Evolutionary conservation across 2,888 invertebrate species (phyloP), one percentile per base, ranked within the genome.

Genomic region (Xylocampa areola): DNA sequence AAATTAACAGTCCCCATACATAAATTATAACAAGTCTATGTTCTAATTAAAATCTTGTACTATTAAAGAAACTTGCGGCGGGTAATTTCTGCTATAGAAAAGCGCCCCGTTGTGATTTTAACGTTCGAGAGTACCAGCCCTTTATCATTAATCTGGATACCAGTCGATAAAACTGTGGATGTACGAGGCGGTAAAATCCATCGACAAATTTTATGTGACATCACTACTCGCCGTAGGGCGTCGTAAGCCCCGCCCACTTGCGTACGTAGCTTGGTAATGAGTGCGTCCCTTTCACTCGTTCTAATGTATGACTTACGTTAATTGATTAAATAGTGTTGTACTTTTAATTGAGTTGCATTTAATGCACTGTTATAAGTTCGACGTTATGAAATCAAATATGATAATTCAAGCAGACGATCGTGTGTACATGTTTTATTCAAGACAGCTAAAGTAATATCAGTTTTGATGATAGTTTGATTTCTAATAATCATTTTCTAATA

Each of bases 1-100:
- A 76, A 74, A 77, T 74, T 71, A 57, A 52, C 60, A 32, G 39
- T 49, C 14, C 30, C 11, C 41, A 29, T 27, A 48, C 55, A 68
- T 74, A 68, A 72, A 65, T 65, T 52, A 66, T 51, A 37, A 23
- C 23, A 17, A 55, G 44, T 53, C 59, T 68, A 70, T 69, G 72
- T 73, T 77, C 81, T 88, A 89, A 90, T 91, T 90, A 89, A 89
- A 86, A 85, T 75, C 85, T 79, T 85, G 86, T 85, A 82, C 85
- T 86, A 86, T 86, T 82, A 85, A 86, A 84, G 61, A 62, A 64
- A 77, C 63, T 73, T 72, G 49, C 70, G 59, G 36, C 19, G 40
- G 40, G 71, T 77, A 76, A 78, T 84, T 81, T 84, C 77, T 81
- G 81, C 80, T 74, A 70, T 70, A 79, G 77, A 73, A 57, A 73